Percentiles rank a stretch among this genome's conserved stretches.
Evolutionary conservation across 2,888 invertebrate genomes (phyloP).

Genomic region (Campaea margaritaria): DNA sequence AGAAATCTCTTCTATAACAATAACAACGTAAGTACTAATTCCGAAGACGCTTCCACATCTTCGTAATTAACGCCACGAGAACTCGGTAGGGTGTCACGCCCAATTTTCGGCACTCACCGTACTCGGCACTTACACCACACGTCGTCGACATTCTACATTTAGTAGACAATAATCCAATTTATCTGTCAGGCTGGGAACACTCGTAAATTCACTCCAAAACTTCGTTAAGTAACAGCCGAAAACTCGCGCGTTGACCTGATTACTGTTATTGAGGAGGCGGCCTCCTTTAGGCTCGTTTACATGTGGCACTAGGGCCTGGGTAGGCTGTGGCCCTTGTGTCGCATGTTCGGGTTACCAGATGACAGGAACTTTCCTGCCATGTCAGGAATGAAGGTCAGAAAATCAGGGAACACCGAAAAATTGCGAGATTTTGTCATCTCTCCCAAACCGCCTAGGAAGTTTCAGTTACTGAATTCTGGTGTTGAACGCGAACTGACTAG

Average conservation of each 20-base stretch:
- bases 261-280: conserved; percentile 30
- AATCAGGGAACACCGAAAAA: too few relatives aligned
- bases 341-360: neutral
- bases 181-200: conserved; percentile 55
- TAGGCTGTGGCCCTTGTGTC: neutral
- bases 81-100: conserved; percentile 42
- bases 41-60: conserved; percentile 39
- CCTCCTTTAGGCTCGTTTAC: conserved; percentile 16
- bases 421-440: too few relatives aligned
- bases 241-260: conserved; percentile 29
- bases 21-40: neutral
- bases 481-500: too few relatives aligned
- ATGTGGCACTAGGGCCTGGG: neutral
- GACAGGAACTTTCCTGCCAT: too few relatives aligned
- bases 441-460: too few relatives aligned
- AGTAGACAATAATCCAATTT: conserved; percentile 73
- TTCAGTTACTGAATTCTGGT: too few relatives aligned
- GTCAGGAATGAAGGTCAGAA: too few relatives aligned
- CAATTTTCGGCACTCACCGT: conserved; percentile 29
- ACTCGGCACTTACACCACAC: conserved; percentile 28
- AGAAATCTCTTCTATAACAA: neutral
- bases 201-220: conserved; percentile 61
- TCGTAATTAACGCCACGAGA: neutral
- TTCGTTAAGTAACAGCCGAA: conserved; percentile 50
- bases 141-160: conserved; percentile 56